Base-by-base conservation (phyloP, 2,797 vertebrate genomes). In the Myripristis murdjan region DNA sequence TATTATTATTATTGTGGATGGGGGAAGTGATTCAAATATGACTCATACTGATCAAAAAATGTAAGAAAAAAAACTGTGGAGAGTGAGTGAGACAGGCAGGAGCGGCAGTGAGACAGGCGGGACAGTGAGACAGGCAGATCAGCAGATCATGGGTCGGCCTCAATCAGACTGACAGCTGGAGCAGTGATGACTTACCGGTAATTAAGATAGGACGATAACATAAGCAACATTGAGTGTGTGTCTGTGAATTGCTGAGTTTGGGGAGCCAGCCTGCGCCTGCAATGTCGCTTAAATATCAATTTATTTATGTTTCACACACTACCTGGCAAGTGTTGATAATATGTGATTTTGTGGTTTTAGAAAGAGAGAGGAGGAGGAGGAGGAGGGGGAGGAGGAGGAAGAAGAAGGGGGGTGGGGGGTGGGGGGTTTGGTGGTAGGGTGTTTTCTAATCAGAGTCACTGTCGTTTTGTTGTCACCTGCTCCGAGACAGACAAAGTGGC, bases 151-250 rank as follows among this genome's bases (percentile, higher is more conserved):
- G 94, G 95, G 89, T 89, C 64, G 93, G 95, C 93, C 96, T 97
- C 96, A 95, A 95, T 95, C 95, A 95, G 93, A 92, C 96, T 96
- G 96, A 97, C 95, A 96, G 95, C 95, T 92, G 95, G 93, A 96
- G 96, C 96, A 95, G 94, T 95, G 95, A 95, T 93, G 95, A 95
- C 95, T 96, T 94, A 95, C 93, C 95, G 95, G 96, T 97, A 97
- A 97, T 97, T 97, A 98, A 97, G 96, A 98, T 97, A 92, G 93
- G 52, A 92, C 88, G 95, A 96, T 96, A 95, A 93, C 93, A 73
- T 95, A 91, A 93, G 58, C 95, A 94, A 24, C 46, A 62, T n/a
- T 10, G 26, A 77, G 84, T 63, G 65, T 37, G 58, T 28, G 28
- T 47, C 52, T n/a, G n/a, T 72, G 20, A 56, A 22, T 56, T 33